Percentiles rank a stretch among this genome's conserved stretches.
phyloP scores from a whole-genome alignment of 2,113 vertebrate species.

The Asarcornis scutulata region DNA sequence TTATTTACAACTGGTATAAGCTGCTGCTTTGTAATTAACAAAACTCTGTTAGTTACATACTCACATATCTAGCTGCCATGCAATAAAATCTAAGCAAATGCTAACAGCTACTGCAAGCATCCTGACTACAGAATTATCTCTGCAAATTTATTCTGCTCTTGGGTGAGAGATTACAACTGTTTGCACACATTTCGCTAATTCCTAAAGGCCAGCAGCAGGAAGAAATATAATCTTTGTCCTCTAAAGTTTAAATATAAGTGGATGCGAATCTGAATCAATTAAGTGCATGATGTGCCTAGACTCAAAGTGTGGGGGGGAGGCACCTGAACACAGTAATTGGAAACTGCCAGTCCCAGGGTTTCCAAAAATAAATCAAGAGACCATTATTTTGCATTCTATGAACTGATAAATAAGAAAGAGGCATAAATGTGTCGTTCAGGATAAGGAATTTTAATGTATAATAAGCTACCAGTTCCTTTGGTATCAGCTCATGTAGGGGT shows the following conservation, averaged over 20 bases:
- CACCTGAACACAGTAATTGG: background rate
- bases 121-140: constrained; percentile 7
- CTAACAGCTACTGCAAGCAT: background rate
- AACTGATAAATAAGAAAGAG: background rate
- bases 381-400: background rate
- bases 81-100: constrained; percentile 31
- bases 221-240: background rate
- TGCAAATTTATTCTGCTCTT: constrained; percentile 35
- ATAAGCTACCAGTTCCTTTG: background rate
- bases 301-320: background rate
- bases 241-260: background rate
- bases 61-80: background rate
- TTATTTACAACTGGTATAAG: background rate
- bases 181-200: constrained; percentile 29
- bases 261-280: background rate
- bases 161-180: background rate
- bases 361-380: background rate
- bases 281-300: background rate
- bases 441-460: background rate
- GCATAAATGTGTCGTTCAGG: background rate
- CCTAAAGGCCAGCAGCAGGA: background rate
- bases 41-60: background rate
- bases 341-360: background rate
- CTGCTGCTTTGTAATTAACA: constrained; percentile 10
- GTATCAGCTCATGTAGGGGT: background rate